Conservation (phyloP, 2,888 invertebrate species). For the Trachelus troglodyta region DNA sequence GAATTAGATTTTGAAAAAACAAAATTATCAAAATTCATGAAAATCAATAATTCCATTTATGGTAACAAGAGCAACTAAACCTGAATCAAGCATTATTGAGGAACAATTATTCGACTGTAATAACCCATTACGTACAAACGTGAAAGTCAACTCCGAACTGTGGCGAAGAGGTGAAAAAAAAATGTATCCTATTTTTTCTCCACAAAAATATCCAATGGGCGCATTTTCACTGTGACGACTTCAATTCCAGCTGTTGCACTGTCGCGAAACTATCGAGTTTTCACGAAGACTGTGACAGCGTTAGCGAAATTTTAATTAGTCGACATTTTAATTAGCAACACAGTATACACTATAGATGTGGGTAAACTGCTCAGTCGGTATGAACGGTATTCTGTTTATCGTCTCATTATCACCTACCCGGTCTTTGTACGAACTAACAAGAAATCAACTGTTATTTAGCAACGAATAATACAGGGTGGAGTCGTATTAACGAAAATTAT, state of each 20-base stretch:
- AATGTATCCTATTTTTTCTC: background rate
- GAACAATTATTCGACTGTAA: background rate
- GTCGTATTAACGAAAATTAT: background rate
- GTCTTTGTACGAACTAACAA: background rate
- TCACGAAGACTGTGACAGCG: background rate
- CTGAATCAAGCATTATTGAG: too few species aligned
- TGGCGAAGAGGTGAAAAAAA: background rate
- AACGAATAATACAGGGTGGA: background rate
- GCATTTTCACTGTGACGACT: conserved; percentile 13
- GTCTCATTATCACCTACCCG: background rate
- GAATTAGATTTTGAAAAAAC: background rate
- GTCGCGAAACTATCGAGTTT: background rate
- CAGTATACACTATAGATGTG: background rate
- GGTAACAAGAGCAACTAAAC: too few species aligned
- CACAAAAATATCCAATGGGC: background rate
- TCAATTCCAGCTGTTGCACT: background rate
- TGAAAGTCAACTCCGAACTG: background rate
- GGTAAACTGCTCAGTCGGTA: background rate
- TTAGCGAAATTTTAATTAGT: background rate
- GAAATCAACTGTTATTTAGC: background rate
- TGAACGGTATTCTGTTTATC: background rate
- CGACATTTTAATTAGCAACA: background rate
- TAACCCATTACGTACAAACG: background rate
- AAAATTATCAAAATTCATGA: background rate
- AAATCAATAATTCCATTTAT: background rate